These are phyloP conservation scores for Polydesmus complanatus DNA, from an alignment of 2,888 invertebrate species.

Conservation along the genomic window DNA sequence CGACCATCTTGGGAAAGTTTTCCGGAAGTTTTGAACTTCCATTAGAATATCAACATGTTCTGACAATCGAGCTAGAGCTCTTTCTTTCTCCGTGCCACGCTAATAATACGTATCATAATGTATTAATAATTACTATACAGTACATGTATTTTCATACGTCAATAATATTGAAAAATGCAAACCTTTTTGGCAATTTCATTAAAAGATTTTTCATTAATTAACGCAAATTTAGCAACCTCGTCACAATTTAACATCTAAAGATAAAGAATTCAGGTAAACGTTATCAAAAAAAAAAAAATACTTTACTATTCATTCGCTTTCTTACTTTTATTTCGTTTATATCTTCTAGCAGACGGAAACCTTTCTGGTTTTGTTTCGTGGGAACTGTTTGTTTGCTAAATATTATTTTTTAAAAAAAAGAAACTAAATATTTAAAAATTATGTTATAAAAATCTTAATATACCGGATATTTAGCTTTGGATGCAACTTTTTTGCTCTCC, in stretches of 20 bases:
- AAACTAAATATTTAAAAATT: not conserved
- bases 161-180: not conserved
- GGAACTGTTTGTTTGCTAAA: too few relatives aligned
- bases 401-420: not conserved
- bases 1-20: slow-evolving; percentile 16
- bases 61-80: slow-evolving; percentile 8
- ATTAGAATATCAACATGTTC: slow-evolving; percentile 1
- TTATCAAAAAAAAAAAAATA: not conserved
- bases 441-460: not conserved
- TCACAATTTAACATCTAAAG: slow-evolving; percentile 11
- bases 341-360: slow-evolving; percentile 8
- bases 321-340: slow-evolving; percentile 12
- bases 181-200: slow-evolving; percentile 2
- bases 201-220: slow-evolving; percentile 7
- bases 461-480: not conserved
- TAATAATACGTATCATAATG: not conserved
- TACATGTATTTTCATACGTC: too few relatives aligned
- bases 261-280: not conserved
- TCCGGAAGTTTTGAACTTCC: not conserved
- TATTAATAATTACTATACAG: not conserved
- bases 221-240: slow-evolving; percentile 12
- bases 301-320: not conserved
- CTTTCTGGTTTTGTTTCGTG: not conserved
- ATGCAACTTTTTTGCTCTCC: too few relatives aligned
- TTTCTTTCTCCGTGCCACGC: slow-evolving; percentile 1